Evolutionary conservation across 2,888 invertebrate genomes (phyloP), one percentile per base, ranked within the genome.

Genomic region (Agriopis leucophaearia): DNA sequence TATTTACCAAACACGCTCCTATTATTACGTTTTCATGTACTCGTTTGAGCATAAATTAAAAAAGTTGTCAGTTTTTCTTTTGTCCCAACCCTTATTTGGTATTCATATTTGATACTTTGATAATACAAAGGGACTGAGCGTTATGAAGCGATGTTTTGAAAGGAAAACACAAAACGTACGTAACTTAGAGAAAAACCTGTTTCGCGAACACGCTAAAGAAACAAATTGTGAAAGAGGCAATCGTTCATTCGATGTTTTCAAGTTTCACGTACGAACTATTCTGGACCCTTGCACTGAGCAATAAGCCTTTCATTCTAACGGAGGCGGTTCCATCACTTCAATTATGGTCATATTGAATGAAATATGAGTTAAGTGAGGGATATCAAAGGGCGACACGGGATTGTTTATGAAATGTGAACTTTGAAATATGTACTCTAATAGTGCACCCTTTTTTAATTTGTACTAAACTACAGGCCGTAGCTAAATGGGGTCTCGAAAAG

Each of bases 21-120:
- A 92, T 94, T 93, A 93, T 93, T 92, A 93, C 88, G 82, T 90
- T 93, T 94, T 93, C 92, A 94, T 93, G 93, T 93, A 94, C 92
- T 93, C 89, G 86, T 85, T 90, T 85, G 82, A 82, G 90, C 90
- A 94, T 94, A 94, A 92, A 93, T 94, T 93, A 93, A 94, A 92
- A 84, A 89, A 86, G 87, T 87, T 91, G 92, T 88, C 92, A 90
- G 88, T 89, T 90, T 89, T 92, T 91, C 92, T 92, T 92, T 94
- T 93, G 92, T 92, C 86, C 89, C 87, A 88, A 89, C 93, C 94
- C 93, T 93, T 91, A 93, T 93, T 93, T 93, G 91, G 93, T 94
- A 93, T 93, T 94, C 93, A 94, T 94, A 91, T 93, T 93, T 91
- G 91, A 91, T 90, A 90, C 90, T 93, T 90, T 88, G 91, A 85